Evolutionary conservation across 2,797 vertebrate species (phyloP).

Genomic region (Falco peregrinus): DNA sequence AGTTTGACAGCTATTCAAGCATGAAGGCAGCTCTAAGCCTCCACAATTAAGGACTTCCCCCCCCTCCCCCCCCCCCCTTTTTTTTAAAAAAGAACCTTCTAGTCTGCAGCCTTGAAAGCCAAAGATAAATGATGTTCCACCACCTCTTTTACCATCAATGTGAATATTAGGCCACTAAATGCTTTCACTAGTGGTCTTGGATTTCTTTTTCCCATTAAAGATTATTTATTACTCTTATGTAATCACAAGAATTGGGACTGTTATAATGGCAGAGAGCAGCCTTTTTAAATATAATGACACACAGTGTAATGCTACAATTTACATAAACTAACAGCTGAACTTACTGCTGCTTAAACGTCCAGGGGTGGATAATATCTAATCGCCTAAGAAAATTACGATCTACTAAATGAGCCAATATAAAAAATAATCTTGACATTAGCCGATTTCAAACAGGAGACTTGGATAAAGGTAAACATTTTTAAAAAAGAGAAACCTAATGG

Average conservation of each 20-base stretch:
- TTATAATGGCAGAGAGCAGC: background rate
- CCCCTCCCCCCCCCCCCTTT: accelerated
- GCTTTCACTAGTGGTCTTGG: background rate
- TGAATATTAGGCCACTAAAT: background rate
- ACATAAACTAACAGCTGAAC: background rate
- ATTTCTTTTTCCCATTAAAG: background rate
- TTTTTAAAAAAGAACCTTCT: background rate
- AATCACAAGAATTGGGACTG: background rate
- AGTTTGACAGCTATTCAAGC: background rate
- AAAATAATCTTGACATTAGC: background rate
- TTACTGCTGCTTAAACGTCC: background rate
- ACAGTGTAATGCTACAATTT: background rate
- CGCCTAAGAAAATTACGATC: background rate
- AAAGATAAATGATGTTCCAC: background rate
- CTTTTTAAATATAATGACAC: background rate
- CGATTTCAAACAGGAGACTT: background rate
- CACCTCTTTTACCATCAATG: background rate
- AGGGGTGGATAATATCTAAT: background rate
- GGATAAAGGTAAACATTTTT: background rate
- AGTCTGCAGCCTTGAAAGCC: background rate
- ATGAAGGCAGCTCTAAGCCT: background rate
- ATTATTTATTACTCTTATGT: background rate
- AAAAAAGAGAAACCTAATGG: background rate
- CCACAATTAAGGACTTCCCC: background rate
- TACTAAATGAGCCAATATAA: background rate